These are phyloP conservation scores for Polyergus mexicanus DNA, from an alignment of 1,140 invertebrate genomes.

Conservation along the genomic window DNA sequence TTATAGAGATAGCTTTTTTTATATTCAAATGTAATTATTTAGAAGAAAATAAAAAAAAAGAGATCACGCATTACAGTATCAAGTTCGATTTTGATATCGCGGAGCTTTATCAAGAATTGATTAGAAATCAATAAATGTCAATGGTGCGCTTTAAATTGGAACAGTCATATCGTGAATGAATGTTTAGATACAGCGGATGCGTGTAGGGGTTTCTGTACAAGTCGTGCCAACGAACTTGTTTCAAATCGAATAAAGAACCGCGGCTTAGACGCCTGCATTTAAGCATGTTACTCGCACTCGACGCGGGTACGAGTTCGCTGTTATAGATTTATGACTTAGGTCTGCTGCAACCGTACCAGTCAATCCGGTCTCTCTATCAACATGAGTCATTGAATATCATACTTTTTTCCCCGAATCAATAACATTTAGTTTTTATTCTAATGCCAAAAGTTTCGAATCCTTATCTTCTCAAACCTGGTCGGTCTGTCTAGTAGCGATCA, in stretches of 20 bases:
- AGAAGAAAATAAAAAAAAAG: neutral
- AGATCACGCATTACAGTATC: neutral
- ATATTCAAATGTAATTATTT: neutral
- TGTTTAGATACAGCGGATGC: neutral
- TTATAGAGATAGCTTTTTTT: neutral
- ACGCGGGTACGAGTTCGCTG: neutral
- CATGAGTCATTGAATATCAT: conserved; percentile 53
- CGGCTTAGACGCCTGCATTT: conserved; percentile 18
- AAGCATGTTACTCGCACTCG: conserved; percentile 28
- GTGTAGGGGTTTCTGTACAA: conserved; percentile 16
- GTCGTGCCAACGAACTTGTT: conserved; percentile 10
- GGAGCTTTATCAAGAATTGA: neutral
- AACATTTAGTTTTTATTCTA: conserved; percentile 7
- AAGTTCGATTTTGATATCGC: conserved; percentile 4
- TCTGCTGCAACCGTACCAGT: conserved; percentile 53
- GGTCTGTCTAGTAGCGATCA: neutral
- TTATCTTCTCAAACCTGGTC: neutral
- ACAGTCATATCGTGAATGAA: neutral
- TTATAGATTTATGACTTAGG: conserved; percentile 43
- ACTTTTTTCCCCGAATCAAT: neutral
- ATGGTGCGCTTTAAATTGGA: neutral
- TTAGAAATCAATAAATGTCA: conserved; percentile 15
- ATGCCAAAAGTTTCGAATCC: neutral
- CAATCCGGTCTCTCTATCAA: conserved; percentile 56
- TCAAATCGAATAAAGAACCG: conserved; percentile 46